Evolutionary conservation across 2,113 vertebrate genomes (phyloP).

Genomic region (Thryonomys swinderianus): DNA sequence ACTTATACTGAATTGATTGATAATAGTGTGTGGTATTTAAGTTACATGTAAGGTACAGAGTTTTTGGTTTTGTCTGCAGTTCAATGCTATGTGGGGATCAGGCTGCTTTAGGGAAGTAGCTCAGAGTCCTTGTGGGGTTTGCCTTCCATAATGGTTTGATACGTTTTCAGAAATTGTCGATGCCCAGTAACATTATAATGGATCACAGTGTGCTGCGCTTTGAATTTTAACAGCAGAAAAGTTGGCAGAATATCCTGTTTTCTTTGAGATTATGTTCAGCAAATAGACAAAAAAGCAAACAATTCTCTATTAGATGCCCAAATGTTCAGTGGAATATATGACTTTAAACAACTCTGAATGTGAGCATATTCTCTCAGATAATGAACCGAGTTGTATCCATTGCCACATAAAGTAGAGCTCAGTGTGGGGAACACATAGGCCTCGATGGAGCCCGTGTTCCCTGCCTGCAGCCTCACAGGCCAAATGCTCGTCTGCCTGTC

Average conservation of each 20-base stretch:
- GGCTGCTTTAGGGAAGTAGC: background rate
- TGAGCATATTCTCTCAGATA: background rate
- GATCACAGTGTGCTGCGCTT: conserved; percentile 26
- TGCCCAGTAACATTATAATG: background rate
- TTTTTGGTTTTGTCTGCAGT: background rate
- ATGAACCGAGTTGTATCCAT: background rate
- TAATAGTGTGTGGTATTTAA: background rate
- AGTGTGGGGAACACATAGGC: background rate
- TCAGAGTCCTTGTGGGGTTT: conserved; percentile 28
- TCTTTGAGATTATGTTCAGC: background rate
- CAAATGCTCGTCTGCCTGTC: background rate
- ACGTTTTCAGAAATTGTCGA: background rate
- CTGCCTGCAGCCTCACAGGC: background rate
- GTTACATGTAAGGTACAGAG: background rate
- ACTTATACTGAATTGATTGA: background rate
- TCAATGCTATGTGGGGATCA: background rate
- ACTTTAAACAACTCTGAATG: conserved; percentile 39
- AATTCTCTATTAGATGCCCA: background rate
- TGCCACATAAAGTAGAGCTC: background rate
- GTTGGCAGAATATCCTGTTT: background rate
- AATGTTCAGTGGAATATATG: background rate
- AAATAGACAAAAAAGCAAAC: background rate
- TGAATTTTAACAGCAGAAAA: conserved; percentile 25
- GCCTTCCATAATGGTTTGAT: conserved; percentile 16
- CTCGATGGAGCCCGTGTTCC: background rate